Evolutionary conservation across 2,888 invertebrate species (phyloP).

Genomic region (Scaptomyza parva): DNA sequence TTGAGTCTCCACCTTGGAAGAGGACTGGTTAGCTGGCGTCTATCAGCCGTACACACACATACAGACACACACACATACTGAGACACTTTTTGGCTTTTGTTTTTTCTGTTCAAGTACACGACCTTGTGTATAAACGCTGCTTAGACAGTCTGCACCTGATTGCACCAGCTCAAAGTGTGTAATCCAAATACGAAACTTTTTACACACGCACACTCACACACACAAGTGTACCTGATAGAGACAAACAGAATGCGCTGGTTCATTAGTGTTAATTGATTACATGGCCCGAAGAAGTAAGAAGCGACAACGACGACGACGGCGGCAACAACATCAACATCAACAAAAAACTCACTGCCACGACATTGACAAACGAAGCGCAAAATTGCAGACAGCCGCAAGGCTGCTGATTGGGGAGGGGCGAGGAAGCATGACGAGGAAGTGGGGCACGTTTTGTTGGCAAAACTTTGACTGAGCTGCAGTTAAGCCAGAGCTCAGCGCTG

Average conservation of each 20-base stretch:
- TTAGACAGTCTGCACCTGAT: constrained; percentile 57
- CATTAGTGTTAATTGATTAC: constrained; percentile 82
- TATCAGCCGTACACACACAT: constrained; percentile 43
- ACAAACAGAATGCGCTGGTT: constrained; percentile 58
- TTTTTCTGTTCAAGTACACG: constrained; percentile 37
- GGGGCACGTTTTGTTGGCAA: constrained; percentile 21
- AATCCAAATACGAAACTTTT: constrained; percentile 65
- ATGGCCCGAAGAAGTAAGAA: constrained; percentile 64
- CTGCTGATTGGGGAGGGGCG: background rate
- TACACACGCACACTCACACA: constrained; percentile 12
- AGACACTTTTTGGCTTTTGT: constrained; percentile 51
- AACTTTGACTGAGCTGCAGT: constrained; percentile 57
- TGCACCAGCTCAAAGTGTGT: constrained; percentile 48
- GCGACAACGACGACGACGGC: constrained; percentile 40
- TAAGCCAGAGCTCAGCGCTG: constrained; percentile 43
- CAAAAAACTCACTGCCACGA: constrained; percentile 55
- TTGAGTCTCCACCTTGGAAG: constrained; percentile 9
- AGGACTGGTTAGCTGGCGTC: constrained; percentile 28
- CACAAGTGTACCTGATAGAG: constrained; percentile 19
- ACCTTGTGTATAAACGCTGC: constrained; percentile 57
- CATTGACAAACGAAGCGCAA: constrained; percentile 79
- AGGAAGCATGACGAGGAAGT: background rate
- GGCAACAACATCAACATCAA: constrained; percentile 28
- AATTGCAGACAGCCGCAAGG: constrained; percentile 57
- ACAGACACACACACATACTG: too few relatives aligned